These are phyloP conservation scores for Spongia lamella DNA, from an alignment of 37 sponge, comb jelly and placozoan species.

Conservation along the genomic window DNA sequence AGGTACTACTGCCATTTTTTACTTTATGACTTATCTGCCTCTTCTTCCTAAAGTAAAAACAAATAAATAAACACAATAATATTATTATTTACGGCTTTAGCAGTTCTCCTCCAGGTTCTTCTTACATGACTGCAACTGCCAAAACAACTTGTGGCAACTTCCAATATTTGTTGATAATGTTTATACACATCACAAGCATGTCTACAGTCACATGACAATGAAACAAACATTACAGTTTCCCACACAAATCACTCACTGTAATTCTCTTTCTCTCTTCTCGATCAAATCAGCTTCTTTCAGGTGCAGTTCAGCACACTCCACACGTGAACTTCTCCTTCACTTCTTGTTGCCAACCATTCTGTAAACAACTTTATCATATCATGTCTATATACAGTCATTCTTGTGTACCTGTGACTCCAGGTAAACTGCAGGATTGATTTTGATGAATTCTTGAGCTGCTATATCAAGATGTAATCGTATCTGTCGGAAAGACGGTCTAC, in stretches of 20 bases:
- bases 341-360: conserved; percentile 58
- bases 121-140: conserved; percentile 43
- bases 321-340: conserved; percentile 41
- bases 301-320: conserved; percentile 23
- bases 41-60: not conserved
- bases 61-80: too few species aligned
- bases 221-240: not conserved
- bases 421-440: too few species aligned
- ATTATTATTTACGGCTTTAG: conserved; percentile 38
- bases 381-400: too few species aligned
- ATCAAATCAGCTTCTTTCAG: conserved; percentile 51
- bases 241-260: conserved; percentile 56
- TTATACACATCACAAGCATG: conserved; percentile 71
- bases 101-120: conserved; percentile 55
- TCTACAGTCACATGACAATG: conserved; percentile 1
- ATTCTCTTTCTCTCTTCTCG: conserved; percentile 65
- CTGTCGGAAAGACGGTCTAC: too few species aligned
- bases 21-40: not conserved
- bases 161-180: conserved; percentile 65
- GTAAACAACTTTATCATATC: too few species aligned
- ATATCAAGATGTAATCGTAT: too few species aligned
- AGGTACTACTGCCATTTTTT: too few species aligned
- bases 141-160: conserved; percentile 54
- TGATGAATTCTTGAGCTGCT: too few species aligned
- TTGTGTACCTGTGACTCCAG: too few species aligned